A percentile compares a stretch with the other conserved stretches of the same genome.
Evolutionary conservation across 2,113 vertebrate genomes (phyloP).

Genomic region (Hydrochoerus hydrochaeris): DNA sequence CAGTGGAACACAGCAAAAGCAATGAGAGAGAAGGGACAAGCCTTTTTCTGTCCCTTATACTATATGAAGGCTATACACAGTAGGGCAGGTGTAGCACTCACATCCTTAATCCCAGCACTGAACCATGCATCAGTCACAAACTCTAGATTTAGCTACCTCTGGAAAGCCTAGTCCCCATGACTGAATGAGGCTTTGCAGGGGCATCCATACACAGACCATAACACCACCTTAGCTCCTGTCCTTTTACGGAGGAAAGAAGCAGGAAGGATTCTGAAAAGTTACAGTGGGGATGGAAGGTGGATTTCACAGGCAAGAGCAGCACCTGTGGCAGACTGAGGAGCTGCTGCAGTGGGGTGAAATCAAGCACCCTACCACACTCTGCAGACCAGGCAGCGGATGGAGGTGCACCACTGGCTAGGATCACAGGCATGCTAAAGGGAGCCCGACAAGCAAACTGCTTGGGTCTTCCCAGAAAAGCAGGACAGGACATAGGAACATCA

Average conservation of each 20-base stretch:
- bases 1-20: background rate
- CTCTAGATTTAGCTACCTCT: background rate
- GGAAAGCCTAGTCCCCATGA: background rate
- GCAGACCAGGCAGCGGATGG: background rate
- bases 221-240: background rate
- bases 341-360: background rate
- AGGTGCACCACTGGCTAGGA: background rate
- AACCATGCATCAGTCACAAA: background rate
- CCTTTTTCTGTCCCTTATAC: background rate
- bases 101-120: background rate
- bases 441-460: background rate
- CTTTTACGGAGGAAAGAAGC: background rate
- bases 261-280: background rate
- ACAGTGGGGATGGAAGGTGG: background rate
- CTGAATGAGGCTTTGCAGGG: background rate
- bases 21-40: background rate
- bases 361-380: background rate
- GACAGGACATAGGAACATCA: background rate
- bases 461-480: background rate
- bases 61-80: too few species aligned
- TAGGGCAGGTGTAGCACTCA: background rate
- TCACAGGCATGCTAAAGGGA: fast-evolving
- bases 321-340: fast-evolving
- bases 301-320: background rate
- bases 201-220: background rate